Evolutionary conservation across 2,113 vertebrate species (phyloP).

Genomic region (Phasianus colchicus): DNA sequence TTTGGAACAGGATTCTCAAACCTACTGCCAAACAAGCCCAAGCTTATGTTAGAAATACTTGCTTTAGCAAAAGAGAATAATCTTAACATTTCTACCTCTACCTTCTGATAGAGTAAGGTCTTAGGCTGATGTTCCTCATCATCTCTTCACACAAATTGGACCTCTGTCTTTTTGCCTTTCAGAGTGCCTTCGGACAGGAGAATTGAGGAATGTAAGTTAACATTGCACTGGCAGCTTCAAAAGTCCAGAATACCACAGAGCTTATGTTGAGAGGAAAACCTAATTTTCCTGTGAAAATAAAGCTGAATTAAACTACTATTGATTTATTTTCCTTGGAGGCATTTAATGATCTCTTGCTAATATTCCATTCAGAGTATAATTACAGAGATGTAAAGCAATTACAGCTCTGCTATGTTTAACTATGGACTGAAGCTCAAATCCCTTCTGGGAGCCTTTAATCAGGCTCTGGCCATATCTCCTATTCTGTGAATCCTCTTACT

Average conservation of each 20-base stretch:
- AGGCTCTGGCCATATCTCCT: neutral
- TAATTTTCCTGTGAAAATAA: slow-evolving; percentile 13
- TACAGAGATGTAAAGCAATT: slow-evolving; percentile 49
- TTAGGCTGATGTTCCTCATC: neutral
- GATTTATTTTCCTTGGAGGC: neutral
- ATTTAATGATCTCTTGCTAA: slow-evolving; percentile 29
- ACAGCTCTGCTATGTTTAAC: neutral
- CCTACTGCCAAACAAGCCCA: neutral
- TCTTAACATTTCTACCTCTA: neutral
- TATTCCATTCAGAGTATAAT: slow-evolving; percentile 39
- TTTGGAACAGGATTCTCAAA: neutral
- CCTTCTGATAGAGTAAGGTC: neutral
- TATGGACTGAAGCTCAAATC: neutral
- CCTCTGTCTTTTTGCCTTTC: neutral
- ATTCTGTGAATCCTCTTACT: neutral
- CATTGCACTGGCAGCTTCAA: neutral
- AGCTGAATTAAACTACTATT: neutral
- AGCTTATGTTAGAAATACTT: accelerated
- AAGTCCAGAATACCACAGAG: neutral
- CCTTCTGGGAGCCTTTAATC: neutral
- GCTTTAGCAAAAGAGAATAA: neutral
- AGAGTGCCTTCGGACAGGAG: neutral
- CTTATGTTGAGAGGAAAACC: neutral
- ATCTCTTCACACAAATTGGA: neutral
- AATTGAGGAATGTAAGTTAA: neutral